A percentile compares a stretch with the other conserved stretches of the same genome.
These are phyloP conservation scores for Scaptomyza cyrtandrae DNA, from an alignment of 2,888 invertebrate species.

Conservation along the genomic window DNA sequence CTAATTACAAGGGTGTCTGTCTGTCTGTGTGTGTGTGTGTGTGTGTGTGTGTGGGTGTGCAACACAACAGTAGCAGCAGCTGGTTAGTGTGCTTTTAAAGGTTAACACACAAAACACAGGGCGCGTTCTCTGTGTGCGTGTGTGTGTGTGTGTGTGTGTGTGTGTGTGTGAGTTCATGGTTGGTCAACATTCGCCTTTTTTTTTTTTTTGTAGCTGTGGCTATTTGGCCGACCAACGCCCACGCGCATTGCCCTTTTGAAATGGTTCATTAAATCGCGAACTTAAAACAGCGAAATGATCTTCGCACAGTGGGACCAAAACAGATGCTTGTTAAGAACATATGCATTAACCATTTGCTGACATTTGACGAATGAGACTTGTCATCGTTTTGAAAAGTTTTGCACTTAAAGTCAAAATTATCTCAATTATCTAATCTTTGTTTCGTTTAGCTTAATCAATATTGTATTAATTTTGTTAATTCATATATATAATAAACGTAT, in stretches of 20 bases:
- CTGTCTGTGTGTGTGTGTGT: conserved; percentile 33
- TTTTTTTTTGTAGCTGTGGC: not conserved
- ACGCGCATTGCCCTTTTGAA: conserved; percentile 52
- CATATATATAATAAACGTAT: no score
- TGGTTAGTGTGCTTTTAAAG: conserved; percentile 60
- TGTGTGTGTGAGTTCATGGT: conserved; percentile 50
- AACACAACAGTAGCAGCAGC: conserved; percentile 1
- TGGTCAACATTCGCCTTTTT: conserved; percentile 26
- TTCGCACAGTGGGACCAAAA: conserved; percentile 5
- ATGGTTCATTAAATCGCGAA: conserved; percentile 50
- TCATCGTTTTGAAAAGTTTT: no score
- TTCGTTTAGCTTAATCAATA: no score
- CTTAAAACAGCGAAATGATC: conserved; percentile 9
- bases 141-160: conserved; percentile 13
- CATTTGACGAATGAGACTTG: no score
- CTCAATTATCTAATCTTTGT: no score
- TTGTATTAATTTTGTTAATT: no score
- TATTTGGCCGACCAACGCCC: conserved; percentile 38
- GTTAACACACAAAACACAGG: conserved; percentile 43
- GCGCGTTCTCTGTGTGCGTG: conserved; percentile 24
- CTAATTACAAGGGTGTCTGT: not conserved
- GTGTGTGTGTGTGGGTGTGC: conserved; percentile 38
- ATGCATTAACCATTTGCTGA: no score
- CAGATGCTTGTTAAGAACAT: no score
- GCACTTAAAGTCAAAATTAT: no score